Percentiles rank a stretch among this genome's conserved stretches.
Evolutionary conservation across 35 echinoderm and acorn worm genomes (phyloP).

Genomic region (Amphiura filiformis): DNA sequence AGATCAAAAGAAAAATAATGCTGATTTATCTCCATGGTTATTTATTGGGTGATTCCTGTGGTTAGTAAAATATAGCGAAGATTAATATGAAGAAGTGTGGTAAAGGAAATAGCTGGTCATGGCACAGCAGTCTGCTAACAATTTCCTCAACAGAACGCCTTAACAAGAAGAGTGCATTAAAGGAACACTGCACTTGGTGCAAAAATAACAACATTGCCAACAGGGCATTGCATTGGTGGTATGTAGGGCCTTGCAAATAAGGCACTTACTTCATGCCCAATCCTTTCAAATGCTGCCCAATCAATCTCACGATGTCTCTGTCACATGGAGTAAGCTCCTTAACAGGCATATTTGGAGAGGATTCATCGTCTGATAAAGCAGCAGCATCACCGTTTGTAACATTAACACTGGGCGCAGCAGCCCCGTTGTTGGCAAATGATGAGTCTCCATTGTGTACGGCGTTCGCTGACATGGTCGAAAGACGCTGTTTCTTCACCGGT

Average conservation of each 20-base stretch:
- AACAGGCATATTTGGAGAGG: conserved; percentile 36
- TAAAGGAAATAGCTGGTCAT: too few species aligned
- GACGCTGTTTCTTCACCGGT: conserved; percentile 99
- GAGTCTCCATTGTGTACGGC: conserved; percentile 93
- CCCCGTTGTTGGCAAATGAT: conserved; percentile 62
- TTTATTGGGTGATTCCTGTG: too few species aligned
- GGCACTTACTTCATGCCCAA: conserved; percentile 93
- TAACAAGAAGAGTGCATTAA: too few species aligned
- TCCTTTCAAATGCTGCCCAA: conserved; percentile 91
- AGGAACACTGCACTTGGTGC: too few species aligned
- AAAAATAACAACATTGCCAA: not conserved
- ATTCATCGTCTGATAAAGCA: conserved; percentile 56
- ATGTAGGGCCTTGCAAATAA: not conserved
- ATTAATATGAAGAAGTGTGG: too few species aligned
- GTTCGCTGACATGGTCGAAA: conserved; percentile 64
- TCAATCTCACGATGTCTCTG: conserved; percentile 89
- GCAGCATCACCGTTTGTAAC: conserved; percentile 59
- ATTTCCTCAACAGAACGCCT: too few species aligned
- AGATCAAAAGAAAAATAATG: too few species aligned
- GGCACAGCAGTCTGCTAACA: too few species aligned
- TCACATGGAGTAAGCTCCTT: conserved; percentile 73
- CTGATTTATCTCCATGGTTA: too few species aligned
- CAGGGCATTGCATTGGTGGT: not conserved
- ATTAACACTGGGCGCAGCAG: conserved; percentile 41
- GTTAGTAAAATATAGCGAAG: too few species aligned